phyloP scores from a whole-genome alignment of 2,113 vertebrate species.

The Helogale parvula region DNA sequence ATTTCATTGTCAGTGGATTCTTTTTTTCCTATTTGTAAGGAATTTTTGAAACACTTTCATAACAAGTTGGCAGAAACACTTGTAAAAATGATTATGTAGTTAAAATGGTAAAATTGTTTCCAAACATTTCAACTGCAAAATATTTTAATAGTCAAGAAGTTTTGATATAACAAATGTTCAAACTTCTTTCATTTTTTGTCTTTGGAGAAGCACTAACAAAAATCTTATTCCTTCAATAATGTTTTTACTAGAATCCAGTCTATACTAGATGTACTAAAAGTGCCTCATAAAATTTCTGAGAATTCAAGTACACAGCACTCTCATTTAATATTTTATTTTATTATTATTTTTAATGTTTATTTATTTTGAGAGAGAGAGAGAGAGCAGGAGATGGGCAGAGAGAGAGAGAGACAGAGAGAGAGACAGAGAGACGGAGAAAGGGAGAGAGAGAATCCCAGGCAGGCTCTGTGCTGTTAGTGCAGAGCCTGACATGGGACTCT shows the following conservation, averaged over 20 bases:
- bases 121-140: neutral
- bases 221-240: neutral
- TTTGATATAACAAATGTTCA: neutral
- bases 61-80: neutral
- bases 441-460: too few relatives aligned
- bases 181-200: neutral
- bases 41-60: conserved; percentile 6
- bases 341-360: too few relatives aligned
- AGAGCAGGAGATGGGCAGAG: too few relatives aligned
- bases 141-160: conserved; percentile 13
- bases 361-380: too few relatives aligned
- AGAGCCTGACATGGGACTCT: too few relatives aligned
- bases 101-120: neutral
- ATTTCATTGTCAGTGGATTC: neutral
- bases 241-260: neutral
- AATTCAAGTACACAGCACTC: neutral
- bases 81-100: neutral
- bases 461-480: too few relatives aligned
- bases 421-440: too few relatives aligned
- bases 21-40: conserved; percentile 16
- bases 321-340: conserved; percentile 16
- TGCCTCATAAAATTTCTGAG: neutral
- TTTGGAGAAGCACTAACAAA: conserved; percentile 11
- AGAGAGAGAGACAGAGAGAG: too few relatives aligned
- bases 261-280: neutral